Evolutionary conservation across 2,888 invertebrate species (phyloP).

Genomic region (Chymomyza fuscimana): DNA sequence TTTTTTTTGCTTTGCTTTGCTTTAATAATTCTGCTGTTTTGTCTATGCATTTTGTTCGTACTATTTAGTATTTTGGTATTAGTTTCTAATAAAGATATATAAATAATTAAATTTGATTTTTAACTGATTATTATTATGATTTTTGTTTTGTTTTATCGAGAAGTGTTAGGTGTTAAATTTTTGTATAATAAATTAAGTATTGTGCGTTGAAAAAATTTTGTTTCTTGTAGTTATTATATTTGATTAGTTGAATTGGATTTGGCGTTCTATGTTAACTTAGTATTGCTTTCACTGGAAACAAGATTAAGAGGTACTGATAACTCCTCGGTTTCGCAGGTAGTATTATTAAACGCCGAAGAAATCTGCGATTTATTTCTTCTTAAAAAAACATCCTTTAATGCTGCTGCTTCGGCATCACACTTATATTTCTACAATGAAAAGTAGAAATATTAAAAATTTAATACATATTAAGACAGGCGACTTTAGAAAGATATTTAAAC

Average conservation of each 20-base stretch:
- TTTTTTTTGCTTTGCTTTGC: constrained; percentile 21
- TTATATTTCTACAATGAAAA: constrained; percentile 34
- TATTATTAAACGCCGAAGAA: constrained; percentile 55
- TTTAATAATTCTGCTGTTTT: constrained; percentile 10
- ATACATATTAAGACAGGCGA: not conserved
- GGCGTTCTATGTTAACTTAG: constrained; percentile 73
- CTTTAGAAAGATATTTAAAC: not conserved
- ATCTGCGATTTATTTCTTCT: constrained; percentile 59
- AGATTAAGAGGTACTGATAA: constrained; percentile 71
- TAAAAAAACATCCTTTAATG: constrained; percentile 61
- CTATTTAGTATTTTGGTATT: constrained; percentile 68
- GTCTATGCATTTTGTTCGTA: constrained; percentile 38
- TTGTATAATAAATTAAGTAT: constrained; percentile 58
- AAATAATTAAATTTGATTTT: constrained; percentile 39
- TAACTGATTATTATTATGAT: constrained; percentile 8
- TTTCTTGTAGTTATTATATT: constrained; percentile 32
- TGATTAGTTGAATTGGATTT: constrained; percentile 57
- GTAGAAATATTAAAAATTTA: not conserved
- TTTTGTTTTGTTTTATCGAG: constrained; percentile 9
- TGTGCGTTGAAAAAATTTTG: constrained; percentile 51
- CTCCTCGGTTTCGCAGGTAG: constrained; percentile 57
- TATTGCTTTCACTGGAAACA: constrained; percentile 73
- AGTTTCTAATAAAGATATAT: constrained; percentile 62
- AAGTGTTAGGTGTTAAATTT: constrained; percentile 11
- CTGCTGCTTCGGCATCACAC: constrained; percentile 35